A percentile compares a stretch with the other conserved stretches of the same genome.
Evolutionary conservation across 2,888 invertebrate genomes (phyloP).

Genomic region (Phanerotoma sp.): DNA sequence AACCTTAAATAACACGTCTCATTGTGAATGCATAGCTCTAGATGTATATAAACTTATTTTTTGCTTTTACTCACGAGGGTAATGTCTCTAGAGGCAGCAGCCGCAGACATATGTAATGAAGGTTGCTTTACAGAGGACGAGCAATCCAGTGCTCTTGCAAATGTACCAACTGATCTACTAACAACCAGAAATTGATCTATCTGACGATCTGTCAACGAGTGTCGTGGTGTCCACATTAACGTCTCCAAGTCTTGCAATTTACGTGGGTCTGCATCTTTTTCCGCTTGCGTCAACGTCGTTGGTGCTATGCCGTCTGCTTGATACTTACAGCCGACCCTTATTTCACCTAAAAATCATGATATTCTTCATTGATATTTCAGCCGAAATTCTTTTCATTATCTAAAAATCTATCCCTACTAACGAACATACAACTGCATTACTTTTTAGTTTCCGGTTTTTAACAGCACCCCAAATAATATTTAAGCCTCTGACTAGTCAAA

Average conservation of each 20-base stretch:
- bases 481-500: too few relatives aligned
- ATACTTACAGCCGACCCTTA: slow-evolving; percentile 86
- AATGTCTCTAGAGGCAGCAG: slow-evolving; percentile 97
- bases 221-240: slow-evolving; percentile 92
- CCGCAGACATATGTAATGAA: slow-evolving; percentile 98
- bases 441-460: not conserved
- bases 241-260: slow-evolving; percentile 81
- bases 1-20: slow-evolving; percentile 12
- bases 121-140: slow-evolving; percentile 98
- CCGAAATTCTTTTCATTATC: too few relatives aligned
- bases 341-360: slow-evolving; percentile 54
- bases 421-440: not conserved
- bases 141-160: slow-evolving; percentile 97
- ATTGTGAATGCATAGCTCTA: slow-evolving; percentile 7
- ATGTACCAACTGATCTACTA: slow-evolving; percentile 94
- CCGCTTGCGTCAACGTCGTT: slow-evolving; percentile 63
- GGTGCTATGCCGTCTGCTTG: slow-evolving; percentile 81
- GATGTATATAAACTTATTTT: too few relatives aligned
- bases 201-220: slow-evolving; percentile 89
- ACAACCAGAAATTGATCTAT: slow-evolving; percentile 98
- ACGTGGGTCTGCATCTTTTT: slow-evolving; percentile 66
- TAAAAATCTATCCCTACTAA: not conserved
- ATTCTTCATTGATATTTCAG: not conserved
- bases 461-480: too few relatives aligned
- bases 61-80: slow-evolving; percentile 69